Percentiles rank a stretch among this genome's conserved stretches.
These are phyloP conservation scores for Pterocles burchelli DNA, from an alignment of 2,113 vertebrate genomes.

Conservation along the genomic window DNA sequence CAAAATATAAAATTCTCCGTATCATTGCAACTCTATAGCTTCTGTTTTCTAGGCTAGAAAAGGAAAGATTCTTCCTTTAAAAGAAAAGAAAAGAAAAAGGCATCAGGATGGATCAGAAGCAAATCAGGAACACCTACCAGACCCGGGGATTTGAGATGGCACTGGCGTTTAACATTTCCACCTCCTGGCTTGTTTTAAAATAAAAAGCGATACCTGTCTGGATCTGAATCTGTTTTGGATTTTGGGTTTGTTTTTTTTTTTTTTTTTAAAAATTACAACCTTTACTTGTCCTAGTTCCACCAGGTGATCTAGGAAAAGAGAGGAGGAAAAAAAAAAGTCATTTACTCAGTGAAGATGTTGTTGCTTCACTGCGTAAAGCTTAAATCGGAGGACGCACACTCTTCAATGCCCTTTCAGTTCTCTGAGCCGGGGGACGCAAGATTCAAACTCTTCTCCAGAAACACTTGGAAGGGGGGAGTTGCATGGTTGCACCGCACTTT, in stretches of 20 bases:
- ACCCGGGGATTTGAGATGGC: neutral
- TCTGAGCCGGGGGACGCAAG: neutral
- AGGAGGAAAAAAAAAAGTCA: neutral
- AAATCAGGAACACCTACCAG: slow-evolving; percentile 2
- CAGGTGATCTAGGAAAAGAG: neutral
- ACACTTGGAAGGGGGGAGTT: neutral
- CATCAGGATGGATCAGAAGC: neutral
- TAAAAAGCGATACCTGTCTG: neutral
- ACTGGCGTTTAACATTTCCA: neutral
- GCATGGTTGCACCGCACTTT: neutral
- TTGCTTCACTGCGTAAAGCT: neutral
- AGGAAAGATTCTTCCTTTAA: neutral
- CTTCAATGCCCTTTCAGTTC: neutral
- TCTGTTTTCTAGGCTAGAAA: neutral
- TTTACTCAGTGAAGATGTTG: neutral
- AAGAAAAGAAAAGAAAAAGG: neutral
- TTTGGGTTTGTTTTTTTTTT: too few species aligned
- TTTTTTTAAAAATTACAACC: too few species aligned
- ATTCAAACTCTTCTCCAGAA: neutral
- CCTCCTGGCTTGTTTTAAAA: neutral
- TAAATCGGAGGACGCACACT: neutral
- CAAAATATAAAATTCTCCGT: neutral
- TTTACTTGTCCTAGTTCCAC: neutral
- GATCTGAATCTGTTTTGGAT: neutral
- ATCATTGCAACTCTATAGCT: neutral